Base-by-base conservation (phyloP, 2,888 invertebrate species). In the Macroteleia sp. region DNA sequence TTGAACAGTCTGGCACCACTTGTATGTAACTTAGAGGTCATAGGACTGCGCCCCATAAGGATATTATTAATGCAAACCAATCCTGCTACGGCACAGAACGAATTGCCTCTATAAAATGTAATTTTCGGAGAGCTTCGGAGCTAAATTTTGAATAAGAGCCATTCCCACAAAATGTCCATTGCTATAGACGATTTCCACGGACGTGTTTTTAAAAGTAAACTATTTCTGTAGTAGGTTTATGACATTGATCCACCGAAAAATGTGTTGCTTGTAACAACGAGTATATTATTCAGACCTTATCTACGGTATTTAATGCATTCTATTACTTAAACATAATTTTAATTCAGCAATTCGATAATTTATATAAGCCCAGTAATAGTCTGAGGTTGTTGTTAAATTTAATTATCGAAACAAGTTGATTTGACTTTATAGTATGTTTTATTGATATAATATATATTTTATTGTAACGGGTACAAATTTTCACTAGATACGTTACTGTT, bases 1-100 rank as follows among this genome's bases (percentile, higher is more conserved):
- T 79, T 75, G 75, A 79, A 62, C 71, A 61, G 73, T 52, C 73
- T 52, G 34, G 39, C 32, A 30, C 52, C 32, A 30, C 52, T 66
- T 66, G 50, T 79, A 30, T 67, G 75, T 57, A 44, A 71, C 71
- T 75, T 71, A 41, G 71, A 79, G 79, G 75, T 79, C 79, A 71
- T 69, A 46, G 57, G 71, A 50, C 67, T 74, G 44, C 62, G 78
- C 77, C 82, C 81, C 82, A 84, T 84, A 85, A 85, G 84, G 80
- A 69, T 79, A 87, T 89, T 87, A 88, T 86, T 88, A 88, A 89
- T 89, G 86, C 87, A 86, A 82, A 80, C 81, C 86, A 88, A 88
- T 89, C 83, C 85, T 81, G 81, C 83, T 77, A 83, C 80, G 81
- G 80, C 79, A 80, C 79, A 79, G 80, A 86, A 85, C 84, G 82